Evolutionary conservation across 2,888 invertebrate species (phyloP), one percentile per base, ranked within the genome.

Genomic region (Phlogophora meticulosa): DNA sequence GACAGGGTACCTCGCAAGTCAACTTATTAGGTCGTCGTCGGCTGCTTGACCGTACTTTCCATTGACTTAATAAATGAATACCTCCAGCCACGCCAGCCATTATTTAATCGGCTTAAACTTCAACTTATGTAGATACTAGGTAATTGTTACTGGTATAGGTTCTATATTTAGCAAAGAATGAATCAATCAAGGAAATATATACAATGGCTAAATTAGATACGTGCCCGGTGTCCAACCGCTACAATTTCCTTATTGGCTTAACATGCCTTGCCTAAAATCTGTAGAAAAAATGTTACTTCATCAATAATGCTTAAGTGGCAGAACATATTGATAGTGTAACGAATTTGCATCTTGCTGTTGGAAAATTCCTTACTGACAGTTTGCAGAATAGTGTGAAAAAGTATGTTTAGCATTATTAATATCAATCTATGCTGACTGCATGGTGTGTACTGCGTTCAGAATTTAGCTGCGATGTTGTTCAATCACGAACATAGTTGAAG

Each of bases 191-290:
- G 81, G 82, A 76, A 71, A 72, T 64, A 58, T 64, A 65, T 71
- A 63, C 36, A 62, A 40, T 24, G n/a, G 62, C 55, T 70, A 62
- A 73, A 81, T 78, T 76, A 70, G 63, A 73, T 80, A 81, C 82
- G 82, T 81, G 82, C 61, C 63, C 55, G 55, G 48, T 61, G 57
- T 32, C 20, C 45, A 48, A 48, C 51, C 55, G 70, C 60, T 64
- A 55, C 56, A 17, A 69, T 80, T 81, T 81, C 81, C 81, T 82
- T 76, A 76, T 82, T 73, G 68, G 48, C 15, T n/a, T 5, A 46
- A 40, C 66, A 61, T 51, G 63, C 61, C 13, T 66, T 43, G 66
- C 28, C 48, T n/a, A 28, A 55, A 71, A 63, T 68, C 46, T 59
- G 53, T 40, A 70, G n/a, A n/a, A 76, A 64, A 76, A 76, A 64